Evolutionary conservation across 2,797 vertebrate species (phyloP).

Genomic region (Leptoclinus maculatus): DNA sequence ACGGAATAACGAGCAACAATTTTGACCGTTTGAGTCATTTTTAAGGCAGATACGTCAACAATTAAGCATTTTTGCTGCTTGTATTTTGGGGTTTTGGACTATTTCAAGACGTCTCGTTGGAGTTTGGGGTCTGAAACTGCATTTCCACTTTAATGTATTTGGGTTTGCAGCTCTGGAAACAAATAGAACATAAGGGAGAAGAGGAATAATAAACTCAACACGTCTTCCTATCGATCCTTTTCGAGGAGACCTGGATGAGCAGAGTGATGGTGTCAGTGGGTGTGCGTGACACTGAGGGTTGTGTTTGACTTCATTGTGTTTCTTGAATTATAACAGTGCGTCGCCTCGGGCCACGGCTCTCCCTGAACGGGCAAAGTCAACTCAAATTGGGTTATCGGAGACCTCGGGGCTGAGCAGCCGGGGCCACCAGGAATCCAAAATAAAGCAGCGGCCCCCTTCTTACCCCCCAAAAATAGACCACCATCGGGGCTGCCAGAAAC

Average conservation of each 20-base stretch:
- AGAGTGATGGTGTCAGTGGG: constrained; percentile 30
- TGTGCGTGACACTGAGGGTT: constrained; percentile 23
- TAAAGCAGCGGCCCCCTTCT: constrained; percentile 72
- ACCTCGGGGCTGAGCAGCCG: constrained; percentile 79
- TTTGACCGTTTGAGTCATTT: too few relatives aligned
- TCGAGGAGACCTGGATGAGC: constrained; percentile 2
- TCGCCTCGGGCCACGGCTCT: constrained; percentile 74
- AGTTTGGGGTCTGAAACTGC: too few relatives aligned
- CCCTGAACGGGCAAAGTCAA: constrained; percentile 83
- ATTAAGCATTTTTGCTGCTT: too few relatives aligned
- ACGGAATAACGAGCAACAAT: too few relatives aligned
- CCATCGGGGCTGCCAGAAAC: constrained; percentile 68
- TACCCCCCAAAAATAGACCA: constrained; percentile 78
- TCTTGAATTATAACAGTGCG: constrained; percentile 73
- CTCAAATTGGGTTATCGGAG: constrained; percentile 84
- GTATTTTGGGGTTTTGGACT: too few relatives aligned
- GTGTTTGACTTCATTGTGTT: constrained; percentile 78
- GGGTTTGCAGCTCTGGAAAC: background rate
- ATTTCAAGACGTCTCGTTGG: too few relatives aligned
- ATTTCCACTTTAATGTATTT: too few relatives aligned
- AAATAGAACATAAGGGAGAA: too few relatives aligned
- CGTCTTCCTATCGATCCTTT: too few relatives aligned
- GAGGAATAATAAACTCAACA: background rate
- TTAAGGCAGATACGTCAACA: too few relatives aligned
- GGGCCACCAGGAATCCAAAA: constrained; percentile 83